Evolutionary conservation across 2,888 invertebrate genomes (phyloP).

Genomic region (Aphidius colemani): DNA sequence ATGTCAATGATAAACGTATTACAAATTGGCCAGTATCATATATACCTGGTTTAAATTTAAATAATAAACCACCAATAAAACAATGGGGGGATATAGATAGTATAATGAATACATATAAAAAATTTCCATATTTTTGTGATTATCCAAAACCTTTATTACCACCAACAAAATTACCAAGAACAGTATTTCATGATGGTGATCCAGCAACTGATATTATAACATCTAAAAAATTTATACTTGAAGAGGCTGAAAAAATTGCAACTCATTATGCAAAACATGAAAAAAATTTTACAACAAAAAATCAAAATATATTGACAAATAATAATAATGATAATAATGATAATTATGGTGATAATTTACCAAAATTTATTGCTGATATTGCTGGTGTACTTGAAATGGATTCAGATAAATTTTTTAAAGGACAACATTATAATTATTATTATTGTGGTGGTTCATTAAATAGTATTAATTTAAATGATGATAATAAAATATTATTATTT

Average conservation of each 20-base stretch:
- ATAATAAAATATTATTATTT: conserved; percentile 43
- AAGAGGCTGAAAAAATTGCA: conserved; percentile 45
- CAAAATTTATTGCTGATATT: conserved; percentile 49
- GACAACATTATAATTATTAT: conserved; percentile 54
- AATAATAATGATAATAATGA: conserved; percentile 34
- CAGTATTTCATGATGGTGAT: conserved; percentile 46
- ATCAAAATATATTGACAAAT: too few species aligned
- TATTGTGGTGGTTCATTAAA: conserved; percentile 52
- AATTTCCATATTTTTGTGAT: conserved; percentile 51
- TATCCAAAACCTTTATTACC: conserved; percentile 54
- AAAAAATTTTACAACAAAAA: conserved; percentile 30
- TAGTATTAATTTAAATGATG: conserved; percentile 36
- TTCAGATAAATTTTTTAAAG: conserved; percentile 54
- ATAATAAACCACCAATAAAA: conserved; percentile 35
- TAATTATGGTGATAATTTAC: conserved; percentile 33
- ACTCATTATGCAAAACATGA: conserved; percentile 39
- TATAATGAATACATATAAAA: conserved; percentile 39
- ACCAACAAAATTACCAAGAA: conserved; percentile 44
- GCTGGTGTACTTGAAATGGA: conserved; percentile 50
- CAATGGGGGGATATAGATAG: conserved; percentile 38
- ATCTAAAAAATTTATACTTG: conserved; percentile 43
- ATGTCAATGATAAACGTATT: conserved; percentile 20
- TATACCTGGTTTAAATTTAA: conserved; percentile 46
- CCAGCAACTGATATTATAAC: conserved; percentile 46
- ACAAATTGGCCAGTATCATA: conserved; percentile 28